Base-by-base conservation (phyloP, 2,888 invertebrate species). In the Pseudolycoriella hygida region DNA sequence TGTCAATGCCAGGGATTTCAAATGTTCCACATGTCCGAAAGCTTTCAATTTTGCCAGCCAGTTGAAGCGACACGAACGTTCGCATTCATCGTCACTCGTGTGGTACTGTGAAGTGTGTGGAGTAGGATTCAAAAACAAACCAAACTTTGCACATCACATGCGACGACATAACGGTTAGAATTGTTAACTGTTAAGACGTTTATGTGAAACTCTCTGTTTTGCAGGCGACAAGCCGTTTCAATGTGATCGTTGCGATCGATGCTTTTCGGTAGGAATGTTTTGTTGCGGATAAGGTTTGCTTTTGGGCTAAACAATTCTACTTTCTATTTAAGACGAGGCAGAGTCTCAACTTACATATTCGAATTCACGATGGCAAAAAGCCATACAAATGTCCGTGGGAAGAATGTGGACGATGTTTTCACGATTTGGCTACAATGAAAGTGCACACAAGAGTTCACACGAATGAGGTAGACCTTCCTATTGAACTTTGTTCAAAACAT, bases 51-150 rank as follows among this genome's bases (percentile, higher is more conserved):
- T 32, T 41, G 10, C 4, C 6, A 45, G 30, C 8, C 39, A 45
- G 17, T 20, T 45, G 10, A 15, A 25, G 6, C 39, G 38, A 6
- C 45, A 45, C 17, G 20, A 40, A 32, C 31, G 40, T 15, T 14
- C 34, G 3, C 45, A 45, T 41, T 41, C 41, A 14, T n/a, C 17
- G 17, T 18, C 40, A 5, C 18, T 34, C 14, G 31, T 40, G 6
- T 10, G 17, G 17, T 20, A 39, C 10, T 45, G 45, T 34, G 45
- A 45, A 25, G 32, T 45, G 2, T 45, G 45, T 19, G 45, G 45
- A 15, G 31, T 18, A 11, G 45, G 40, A 15, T 45, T 45, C 8
- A 45, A 45, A 41, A 19, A 20, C 10, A 18, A 15, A 11, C 20
- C 39, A 18, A 45, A 25, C 18, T 15, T 45, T 8, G 19, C 19